Percentiles rank a stretch among this genome's conserved stretches.
Conservation (phyloP, 2,797 vertebrate genomes). For the Dermochelys coriacea region DNA sequence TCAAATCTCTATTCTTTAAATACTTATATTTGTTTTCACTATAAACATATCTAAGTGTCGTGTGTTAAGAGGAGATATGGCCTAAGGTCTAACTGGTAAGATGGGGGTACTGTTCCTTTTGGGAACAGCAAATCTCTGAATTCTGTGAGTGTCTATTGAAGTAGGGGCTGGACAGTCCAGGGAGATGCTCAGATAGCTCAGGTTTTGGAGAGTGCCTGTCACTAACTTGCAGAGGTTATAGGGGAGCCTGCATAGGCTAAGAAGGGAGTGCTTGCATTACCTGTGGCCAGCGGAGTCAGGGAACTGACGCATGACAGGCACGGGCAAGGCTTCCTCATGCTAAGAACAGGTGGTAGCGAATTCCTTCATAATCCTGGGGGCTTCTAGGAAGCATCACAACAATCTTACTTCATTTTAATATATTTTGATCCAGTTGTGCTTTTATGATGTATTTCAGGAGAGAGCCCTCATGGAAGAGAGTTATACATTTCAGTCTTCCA, state of each 20-base stretch:
- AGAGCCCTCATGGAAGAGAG: slow-evolving; percentile 48
- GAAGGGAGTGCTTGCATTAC: neutral
- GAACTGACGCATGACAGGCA: neutral
- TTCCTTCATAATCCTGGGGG: neutral
- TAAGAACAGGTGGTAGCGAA: neutral
- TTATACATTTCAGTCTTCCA: slow-evolving; percentile 10
- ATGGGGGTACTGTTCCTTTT: neutral
- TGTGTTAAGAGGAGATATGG: neutral
- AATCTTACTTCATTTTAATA: neutral
- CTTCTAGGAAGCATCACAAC: neutral
- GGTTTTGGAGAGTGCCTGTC: neutral
- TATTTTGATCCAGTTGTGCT: neutral
- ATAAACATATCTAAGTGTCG: neutral
- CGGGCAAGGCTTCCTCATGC: neutral
- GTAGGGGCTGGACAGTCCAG: neutral
- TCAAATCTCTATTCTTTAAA: no score
- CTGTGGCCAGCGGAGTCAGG: neutral
- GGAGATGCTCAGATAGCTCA: neutral
- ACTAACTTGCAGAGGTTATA: neutral
- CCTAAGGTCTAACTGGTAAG: neutral
- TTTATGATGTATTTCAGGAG: slow-evolving; percentile 30
- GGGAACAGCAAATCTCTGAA: neutral
- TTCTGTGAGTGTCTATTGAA: neutral
- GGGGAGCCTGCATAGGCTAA: neutral
- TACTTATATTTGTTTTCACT: no score